These are phyloP conservation scores for Tholera decimalis DNA, from an alignment of 2,888 invertebrate genomes.

Conservation along the genomic window DNA sequence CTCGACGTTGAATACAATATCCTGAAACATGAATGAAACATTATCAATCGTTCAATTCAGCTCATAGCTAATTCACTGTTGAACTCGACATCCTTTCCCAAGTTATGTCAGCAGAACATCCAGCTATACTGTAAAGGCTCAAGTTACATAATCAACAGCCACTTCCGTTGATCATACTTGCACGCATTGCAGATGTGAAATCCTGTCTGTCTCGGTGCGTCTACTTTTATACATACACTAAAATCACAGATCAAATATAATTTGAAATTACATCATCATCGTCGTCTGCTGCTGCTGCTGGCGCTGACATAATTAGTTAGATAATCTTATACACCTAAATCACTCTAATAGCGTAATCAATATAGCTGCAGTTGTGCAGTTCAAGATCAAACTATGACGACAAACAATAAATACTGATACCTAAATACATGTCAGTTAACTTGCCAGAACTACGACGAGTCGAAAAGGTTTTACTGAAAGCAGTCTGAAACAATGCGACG, in stretches of 20 bases:
- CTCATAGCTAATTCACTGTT: background rate
- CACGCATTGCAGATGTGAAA: background rate
- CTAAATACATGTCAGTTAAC: constrained; percentile 38
- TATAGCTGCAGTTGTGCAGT: constrained; percentile 33
- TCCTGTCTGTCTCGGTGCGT: background rate
- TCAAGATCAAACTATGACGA: background rate
- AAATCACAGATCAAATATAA: constrained; percentile 1
- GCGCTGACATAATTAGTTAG: constrained; percentile 59
- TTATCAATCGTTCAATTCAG: background rate
- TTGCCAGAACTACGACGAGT: constrained; percentile 54
- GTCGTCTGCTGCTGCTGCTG: constrained; percentile 50
- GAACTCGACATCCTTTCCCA: background rate
- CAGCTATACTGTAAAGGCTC: too few species aligned
- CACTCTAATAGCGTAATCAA: constrained; percentile 26
- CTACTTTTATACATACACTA: background rate
- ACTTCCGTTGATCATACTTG: background rate
- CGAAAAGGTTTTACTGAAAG: constrained; percentile 9
- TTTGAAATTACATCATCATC: constrained; percentile 38
- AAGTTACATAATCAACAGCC: too few species aligned
- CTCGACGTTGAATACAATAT: constrained; percentile 92
- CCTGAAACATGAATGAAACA: constrained; percentile 67
- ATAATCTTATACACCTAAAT: background rate
- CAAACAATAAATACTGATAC: background rate
- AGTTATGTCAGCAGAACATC: background rate
- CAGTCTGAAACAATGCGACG: background rate